Evolutionary conservation across 2,797 vertebrate species (phyloP).

Genomic region (Gymnothorax javanicus): DNA sequence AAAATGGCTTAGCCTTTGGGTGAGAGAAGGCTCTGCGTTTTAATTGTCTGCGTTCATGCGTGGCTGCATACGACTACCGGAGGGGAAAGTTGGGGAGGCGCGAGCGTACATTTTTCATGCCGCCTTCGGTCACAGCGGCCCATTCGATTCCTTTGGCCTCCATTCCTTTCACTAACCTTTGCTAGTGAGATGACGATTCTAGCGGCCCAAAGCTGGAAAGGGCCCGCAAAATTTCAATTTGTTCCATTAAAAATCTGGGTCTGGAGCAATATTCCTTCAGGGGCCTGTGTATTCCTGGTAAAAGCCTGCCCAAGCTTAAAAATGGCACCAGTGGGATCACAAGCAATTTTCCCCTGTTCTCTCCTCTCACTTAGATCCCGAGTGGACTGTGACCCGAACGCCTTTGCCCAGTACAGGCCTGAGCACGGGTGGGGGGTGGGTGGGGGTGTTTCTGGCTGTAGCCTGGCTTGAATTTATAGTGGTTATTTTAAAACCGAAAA

Average conservation of each 20-base stretch:
- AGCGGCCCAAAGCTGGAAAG: too few species aligned
- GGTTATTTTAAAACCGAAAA: slow-evolving; percentile 8
- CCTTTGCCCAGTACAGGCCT: background rate
- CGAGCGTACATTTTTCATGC: background rate
- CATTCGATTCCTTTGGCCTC: too few species aligned
- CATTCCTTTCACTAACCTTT: background rate
- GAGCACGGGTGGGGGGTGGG: background rate
- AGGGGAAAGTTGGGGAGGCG: background rate
- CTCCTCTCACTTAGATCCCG: background rate
- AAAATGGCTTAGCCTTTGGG: slow-evolving; percentile 14
- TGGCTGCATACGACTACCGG: background rate
- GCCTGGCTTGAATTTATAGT: slow-evolving; percentile 46
- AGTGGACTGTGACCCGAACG: background rate
- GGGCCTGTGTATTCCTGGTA: too few species aligned
- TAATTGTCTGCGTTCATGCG: slow-evolving; percentile 24
- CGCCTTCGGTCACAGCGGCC: background rate
- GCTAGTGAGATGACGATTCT: too few species aligned
- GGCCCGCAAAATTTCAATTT: too few species aligned
- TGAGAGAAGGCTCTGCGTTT: slow-evolving; percentile 1
- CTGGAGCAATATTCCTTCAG: too few species aligned
- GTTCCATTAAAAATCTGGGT: too few species aligned
- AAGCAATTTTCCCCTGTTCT: background rate
- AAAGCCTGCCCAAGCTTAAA: background rate
- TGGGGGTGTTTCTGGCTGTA: slow-evolving; percentile 16
- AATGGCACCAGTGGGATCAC: background rate